Base-by-base conservation (phyloP, 1,140 invertebrate genomes). In the Drosophila gunungcola region DNA sequence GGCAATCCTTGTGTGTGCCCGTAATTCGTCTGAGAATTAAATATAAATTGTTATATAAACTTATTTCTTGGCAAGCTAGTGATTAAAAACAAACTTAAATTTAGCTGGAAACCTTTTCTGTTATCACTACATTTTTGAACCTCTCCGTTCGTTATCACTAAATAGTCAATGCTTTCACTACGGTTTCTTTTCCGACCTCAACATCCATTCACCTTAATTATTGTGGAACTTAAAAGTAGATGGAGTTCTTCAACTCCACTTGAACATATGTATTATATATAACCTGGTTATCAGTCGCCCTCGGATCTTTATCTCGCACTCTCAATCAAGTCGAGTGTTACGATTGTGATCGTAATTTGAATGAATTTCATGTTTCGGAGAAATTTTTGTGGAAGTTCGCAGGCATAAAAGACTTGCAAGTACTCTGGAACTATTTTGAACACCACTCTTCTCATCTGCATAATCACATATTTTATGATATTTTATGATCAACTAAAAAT, bases 211-310 rank as follows among this genome's bases (percentile, higher is more conserved):
- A 13, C 38, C 32, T 61, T 21, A 16, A 49, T 21, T 55, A 13
- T n/a, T 34, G 25, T 49, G 36, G 36, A 21, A 36, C 11, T 29
- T 4, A 42, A 16, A 63, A 55, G 45, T 46, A 32, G 39, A 29
- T 43, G 4, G 12, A 42, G 48, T 67, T 69, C 46, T 54, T 11
- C 62, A 29, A 29, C 49, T 48, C 3, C 46, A 16, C 60, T 38
- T 38, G 32, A 53, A 34, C 32, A 21, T 21, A 21, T 21, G 21
- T 38, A 65, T 63, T 21, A 27, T 38, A 65, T 63, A 43, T 49
- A 60, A 72, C 65, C 38, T 38, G 48, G 67, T 72, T 73, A 73
- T 73, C 61, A 64, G 61, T 38, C 9, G 25, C 52, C 21, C 64
- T 38, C n/a, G 29, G 27, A 56, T 46, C 41, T 52, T 41, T 72